A percentile compares a stretch with the other conserved stretches of the same genome.
Evolutionary conservation across 1,140 invertebrate species (phyloP).

Genomic region (Belonocnema kinseyi): DNA sequence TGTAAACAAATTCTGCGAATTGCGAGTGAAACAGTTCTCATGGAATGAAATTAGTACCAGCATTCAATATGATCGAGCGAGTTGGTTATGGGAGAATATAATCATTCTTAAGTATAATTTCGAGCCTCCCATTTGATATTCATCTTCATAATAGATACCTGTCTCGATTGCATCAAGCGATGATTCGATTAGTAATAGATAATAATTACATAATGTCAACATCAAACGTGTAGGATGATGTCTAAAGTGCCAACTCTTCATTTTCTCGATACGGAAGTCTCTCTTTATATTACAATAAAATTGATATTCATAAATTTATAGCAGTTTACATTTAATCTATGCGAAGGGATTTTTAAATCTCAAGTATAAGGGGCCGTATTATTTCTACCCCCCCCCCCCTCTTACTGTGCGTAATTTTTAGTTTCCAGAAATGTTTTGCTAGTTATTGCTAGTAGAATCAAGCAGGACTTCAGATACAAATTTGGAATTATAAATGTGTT

Average conservation of each 20-base stretch:
- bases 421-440: too few species aligned
- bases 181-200: constrained; percentile 13
- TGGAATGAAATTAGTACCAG: neutral
- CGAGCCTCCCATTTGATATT: neutral
- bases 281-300: constrained; percentile 14
- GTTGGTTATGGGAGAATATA: neutral
- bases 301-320: neutral
- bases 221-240: neutral
- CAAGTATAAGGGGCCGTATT: too few species aligned
- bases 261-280: constrained; percentile 6
- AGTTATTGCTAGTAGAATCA: too few species aligned
- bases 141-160: neutral
- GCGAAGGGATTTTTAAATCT: too few species aligned
- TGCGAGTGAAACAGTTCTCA: constrained; percentile 23
- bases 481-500: too few species aligned
- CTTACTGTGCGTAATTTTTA: too few species aligned
- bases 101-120: too few species aligned
- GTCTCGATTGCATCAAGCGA: constrained; percentile 17
- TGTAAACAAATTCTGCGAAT: constrained; percentile 23
- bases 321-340: too few species aligned
- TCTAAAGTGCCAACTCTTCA: constrained; percentile 19
- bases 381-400: too few species aligned
- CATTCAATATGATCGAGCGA: neutral
- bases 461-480: too few species aligned
- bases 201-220: constrained; percentile 22